Percentiles rank a stretch among this genome's conserved stretches.
Evolutionary conservation across 2,113 vertebrate species (phyloP).

Genomic region (Anoura caudifer): DNA sequence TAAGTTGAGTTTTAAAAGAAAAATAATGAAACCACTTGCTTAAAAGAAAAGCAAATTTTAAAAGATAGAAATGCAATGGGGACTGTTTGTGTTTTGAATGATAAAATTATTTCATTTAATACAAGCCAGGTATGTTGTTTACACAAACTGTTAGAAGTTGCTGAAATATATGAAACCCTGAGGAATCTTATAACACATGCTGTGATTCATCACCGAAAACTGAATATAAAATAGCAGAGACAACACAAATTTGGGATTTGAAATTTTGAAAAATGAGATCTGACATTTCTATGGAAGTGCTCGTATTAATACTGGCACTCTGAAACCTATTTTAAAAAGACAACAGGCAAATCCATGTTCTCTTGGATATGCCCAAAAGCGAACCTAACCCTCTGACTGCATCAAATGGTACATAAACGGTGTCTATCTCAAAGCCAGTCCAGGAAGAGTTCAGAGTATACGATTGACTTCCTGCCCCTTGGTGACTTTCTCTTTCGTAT

Average conservation of each 20-base stretch:
- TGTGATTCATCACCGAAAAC: background rate
- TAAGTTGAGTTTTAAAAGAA: slow-evolving; percentile 23
- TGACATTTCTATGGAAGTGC: background rate
- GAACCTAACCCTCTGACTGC: background rate
- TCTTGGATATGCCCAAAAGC: background rate
- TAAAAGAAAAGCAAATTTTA: slow-evolving; percentile 39
- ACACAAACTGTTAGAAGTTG: background rate
- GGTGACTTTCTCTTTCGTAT: background rate
- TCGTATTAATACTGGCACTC: slow-evolving; percentile 14
- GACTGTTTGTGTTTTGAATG: slow-evolving; percentile 14
- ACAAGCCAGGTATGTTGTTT: background rate
- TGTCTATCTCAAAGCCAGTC: background rate
- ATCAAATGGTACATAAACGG: background rate
- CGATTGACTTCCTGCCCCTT: background rate
- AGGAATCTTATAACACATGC: background rate
- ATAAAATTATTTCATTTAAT: slow-evolving; percentile 3
- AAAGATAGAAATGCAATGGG: background rate
- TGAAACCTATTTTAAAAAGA: background rate
- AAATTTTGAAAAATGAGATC: background rate
- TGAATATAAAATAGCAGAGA: slow-evolving; percentile 30
- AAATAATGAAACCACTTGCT: slow-evolving; percentile 9
- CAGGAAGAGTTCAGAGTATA: background rate
- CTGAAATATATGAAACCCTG: slow-evolving; percentile 2
- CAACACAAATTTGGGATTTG: background rate
- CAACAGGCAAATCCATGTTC: background rate